These are phyloP conservation scores for Pogonomyrmex californicus DNA, from an alignment of 1,140 invertebrate species.

Conservation along the genomic window DNA sequence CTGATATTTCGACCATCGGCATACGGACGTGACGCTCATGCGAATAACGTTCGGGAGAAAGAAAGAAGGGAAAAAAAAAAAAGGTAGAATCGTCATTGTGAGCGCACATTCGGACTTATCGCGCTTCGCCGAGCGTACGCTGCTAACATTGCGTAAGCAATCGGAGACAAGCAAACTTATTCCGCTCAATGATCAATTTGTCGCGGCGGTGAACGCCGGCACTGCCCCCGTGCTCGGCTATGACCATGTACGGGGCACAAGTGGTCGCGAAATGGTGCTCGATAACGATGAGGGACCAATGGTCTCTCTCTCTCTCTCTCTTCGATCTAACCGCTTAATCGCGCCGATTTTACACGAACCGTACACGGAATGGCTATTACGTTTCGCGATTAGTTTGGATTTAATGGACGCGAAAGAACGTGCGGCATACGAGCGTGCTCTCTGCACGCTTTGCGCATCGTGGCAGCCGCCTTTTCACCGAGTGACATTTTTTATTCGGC, in stretches of 20 bases:
- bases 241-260: constrained; percentile 63
- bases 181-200: constrained; percentile 81
- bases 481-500: constrained; percentile 10
- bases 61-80: not conserved
- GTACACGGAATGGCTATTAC: constrained; percentile 22
- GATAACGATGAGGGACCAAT: constrained; percentile 64
- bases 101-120: constrained; percentile 70
- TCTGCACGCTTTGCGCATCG: not conserved
- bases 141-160: constrained; percentile 77
- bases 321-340: constrained; percentile 70
- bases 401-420: constrained; percentile 31
- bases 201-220: constrained; percentile 60
- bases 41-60: not conserved
- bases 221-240: constrained; percentile 34
- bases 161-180: constrained; percentile 75
- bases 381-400: constrained; percentile 9
- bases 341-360: constrained; percentile 20
- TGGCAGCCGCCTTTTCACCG: constrained; percentile 17
- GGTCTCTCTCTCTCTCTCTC: too few relatives aligned
- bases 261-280: constrained; percentile 66
- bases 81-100: constrained; percentile 36
- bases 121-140: constrained; percentile 76
- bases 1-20: not conserved
- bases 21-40: not conserved
- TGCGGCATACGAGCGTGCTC: not conserved